Evolutionary conservation across 2,888 invertebrate species (phyloP).

Genomic region (Folsomia candida): DNA sequence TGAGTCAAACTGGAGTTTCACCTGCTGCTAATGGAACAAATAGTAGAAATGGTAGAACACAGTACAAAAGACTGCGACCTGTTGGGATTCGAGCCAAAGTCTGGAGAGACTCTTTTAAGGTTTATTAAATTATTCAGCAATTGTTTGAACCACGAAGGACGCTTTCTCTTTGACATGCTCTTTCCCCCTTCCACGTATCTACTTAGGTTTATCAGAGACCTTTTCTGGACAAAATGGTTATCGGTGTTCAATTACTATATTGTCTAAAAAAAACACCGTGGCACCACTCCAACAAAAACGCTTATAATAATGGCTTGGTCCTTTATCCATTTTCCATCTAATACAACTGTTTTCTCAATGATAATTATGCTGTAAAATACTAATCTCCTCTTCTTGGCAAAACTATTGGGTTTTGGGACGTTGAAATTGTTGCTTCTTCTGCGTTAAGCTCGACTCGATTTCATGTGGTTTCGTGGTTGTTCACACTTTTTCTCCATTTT

Average conservation of each 20-base stretch:
- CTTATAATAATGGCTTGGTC: no score
- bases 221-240: no score
- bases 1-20: constrained; percentile 13
- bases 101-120: constrained; percentile 33
- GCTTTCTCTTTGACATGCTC: neutral
- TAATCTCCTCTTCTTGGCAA: no score
- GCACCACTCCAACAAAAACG: no score
- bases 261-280: no score
- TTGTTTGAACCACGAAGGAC: neutral
- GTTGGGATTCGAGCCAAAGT: constrained; percentile 29
- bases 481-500: neutral
- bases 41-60: constrained; percentile 26
- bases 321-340: no score
- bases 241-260: no score
- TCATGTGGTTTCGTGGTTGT: neutral
- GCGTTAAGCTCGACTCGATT: no score
- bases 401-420: no score
- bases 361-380: no score
- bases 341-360: no score
- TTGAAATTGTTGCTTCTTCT: no score
- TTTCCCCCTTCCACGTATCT: constrained; percentile 9
- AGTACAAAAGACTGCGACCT: constrained; percentile 35
- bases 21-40: constrained; percentile 18
- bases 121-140: constrained; percentile 16
- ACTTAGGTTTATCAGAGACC: constrained; percentile 19